Base-by-base conservation (phyloP, 2,113 vertebrate species). In the Nibea albiflora region DNA sequence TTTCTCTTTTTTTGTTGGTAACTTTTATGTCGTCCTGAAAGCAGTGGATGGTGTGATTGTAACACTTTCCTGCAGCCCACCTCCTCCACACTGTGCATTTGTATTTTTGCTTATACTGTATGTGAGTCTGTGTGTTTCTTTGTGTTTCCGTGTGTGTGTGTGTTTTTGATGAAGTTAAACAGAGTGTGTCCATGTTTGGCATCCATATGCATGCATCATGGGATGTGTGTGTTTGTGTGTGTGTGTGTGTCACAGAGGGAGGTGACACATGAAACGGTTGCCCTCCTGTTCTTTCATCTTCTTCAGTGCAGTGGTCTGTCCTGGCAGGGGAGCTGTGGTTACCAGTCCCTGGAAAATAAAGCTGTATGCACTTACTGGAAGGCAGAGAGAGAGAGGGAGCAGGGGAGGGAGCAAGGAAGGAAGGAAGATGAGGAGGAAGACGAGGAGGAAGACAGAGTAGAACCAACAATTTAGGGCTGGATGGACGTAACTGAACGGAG, bases 231-330 rank as follows among this genome's bases (percentile, higher is more conserved):
- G 56, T 46, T 49, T 17, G 62, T 73, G 56, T 39, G 54, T 60
- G 62, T 62, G 73, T 39, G n/a, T 80, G 26, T 70, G 70, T 39
- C 53, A 77, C 22, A 28, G 52, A 56, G 76, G 73, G 82, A 82
- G 83, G 64, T 85, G 77, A 84, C 90, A 93, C 92, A 94, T 94
- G 92, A 94, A 93, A 92, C 84, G 80, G 86, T 85, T 91, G 91
- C 89, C 93, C 95, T 93, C 86, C 92, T 85, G 86, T 78, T 91
- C 93, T 94, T 94, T 94, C 93, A 94, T 94, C 90, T 92, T 82
- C 83, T 44, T 87, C 82, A 77, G 80, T 89, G 86, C 92, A 88
- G 83, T 88, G 91, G 85, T 85, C 70, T 87, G 90, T 58, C 87
- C 90, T 88, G 86, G 85, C 86, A 90, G 90, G 91, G 81, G 71